These are phyloP conservation scores for Cyanoderma ruficeps DNA, from an alignment of 2,113 vertebrate species.

Conservation along the genomic window DNA sequence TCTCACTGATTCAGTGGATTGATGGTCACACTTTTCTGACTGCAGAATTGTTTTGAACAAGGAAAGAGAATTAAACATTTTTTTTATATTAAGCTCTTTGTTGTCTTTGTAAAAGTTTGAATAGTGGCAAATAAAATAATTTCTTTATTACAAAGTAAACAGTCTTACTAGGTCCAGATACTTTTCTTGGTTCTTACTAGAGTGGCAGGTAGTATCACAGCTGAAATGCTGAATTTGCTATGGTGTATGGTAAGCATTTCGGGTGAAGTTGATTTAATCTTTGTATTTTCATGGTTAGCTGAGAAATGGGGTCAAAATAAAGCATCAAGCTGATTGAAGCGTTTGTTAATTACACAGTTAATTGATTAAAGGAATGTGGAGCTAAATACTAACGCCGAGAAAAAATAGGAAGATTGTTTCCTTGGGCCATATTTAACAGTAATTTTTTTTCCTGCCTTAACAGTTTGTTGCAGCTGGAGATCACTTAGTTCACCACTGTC, in stretches of 20 bases:
- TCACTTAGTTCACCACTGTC: conserved; percentile 97
- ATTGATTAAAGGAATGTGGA: neutral
- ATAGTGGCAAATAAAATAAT: neutral
- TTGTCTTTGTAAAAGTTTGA: neutral
- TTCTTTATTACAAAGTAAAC: neutral
- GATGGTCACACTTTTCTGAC: neutral
- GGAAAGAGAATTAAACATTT: neutral
- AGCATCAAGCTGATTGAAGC: neutral
- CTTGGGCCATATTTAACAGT: neutral
- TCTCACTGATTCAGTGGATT: neutral
- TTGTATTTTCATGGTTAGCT: neutral
- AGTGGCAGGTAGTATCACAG: neutral
- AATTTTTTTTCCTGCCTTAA: conserved; percentile 20
- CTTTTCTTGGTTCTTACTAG: neutral
- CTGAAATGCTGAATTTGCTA: neutral
- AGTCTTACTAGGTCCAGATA: neutral
- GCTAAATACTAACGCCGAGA: neutral
- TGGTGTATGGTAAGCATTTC: neutral
- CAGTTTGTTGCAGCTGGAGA: conserved; percentile 97
- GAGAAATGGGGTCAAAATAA: neutral
- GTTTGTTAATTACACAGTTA: neutral
- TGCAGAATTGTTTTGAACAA: neutral
- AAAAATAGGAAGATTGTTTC: neutral
- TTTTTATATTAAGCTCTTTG: neutral
- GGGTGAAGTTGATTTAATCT: neutral